Conservation (phyloP, 1,140 invertebrate genomes). For the Cardiocondyla obscurior region DNA sequence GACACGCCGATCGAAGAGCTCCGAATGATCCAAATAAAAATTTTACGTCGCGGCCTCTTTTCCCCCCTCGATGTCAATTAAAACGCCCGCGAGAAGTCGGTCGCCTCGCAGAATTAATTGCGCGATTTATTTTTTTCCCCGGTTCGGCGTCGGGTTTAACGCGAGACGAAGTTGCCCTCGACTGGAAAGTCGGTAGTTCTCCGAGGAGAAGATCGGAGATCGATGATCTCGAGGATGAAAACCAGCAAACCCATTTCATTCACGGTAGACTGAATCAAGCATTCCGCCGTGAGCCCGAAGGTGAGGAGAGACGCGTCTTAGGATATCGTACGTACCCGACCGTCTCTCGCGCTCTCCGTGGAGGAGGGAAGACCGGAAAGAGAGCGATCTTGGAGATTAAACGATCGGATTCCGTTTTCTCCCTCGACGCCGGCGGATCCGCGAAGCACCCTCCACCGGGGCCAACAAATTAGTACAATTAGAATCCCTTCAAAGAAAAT, state of each 20-base stretch:
- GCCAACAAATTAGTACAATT: conserved; percentile 85
- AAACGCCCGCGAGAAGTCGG: neutral
- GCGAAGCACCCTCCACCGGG: conserved; percentile 68
- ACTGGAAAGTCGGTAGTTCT: conserved; percentile 39
- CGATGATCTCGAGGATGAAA: conserved; percentile 46
- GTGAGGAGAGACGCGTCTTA: conserved; percentile 40
- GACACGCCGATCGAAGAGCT: neutral
- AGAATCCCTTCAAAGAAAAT: conserved; percentile 84
- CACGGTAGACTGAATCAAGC: conserved; percentile 55
- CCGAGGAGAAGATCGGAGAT: conserved; percentile 41
- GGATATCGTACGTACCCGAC: conserved; percentile 25
- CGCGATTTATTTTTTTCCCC: conserved; percentile 24
- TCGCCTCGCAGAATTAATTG: conserved; percentile 13
- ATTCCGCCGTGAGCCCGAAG: conserved; percentile 41
- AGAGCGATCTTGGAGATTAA: conserved; percentile 79
- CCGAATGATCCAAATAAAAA: neutral
- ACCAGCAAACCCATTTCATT: conserved; percentile 48
- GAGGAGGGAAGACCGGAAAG: conserved; percentile 27
- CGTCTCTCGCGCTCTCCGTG: conserved; percentile 29
- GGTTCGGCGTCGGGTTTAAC: conserved; percentile 17
- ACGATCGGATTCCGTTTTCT: conserved; percentile 80
- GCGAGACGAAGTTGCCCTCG: conserved; percentile 33
- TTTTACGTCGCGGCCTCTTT: neutral
- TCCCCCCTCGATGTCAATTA: conserved; percentile 11
- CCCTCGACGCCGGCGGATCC: conserved; percentile 50